Conservation (phyloP, 2,888 invertebrate species). For the Drosophila falleni region DNA sequence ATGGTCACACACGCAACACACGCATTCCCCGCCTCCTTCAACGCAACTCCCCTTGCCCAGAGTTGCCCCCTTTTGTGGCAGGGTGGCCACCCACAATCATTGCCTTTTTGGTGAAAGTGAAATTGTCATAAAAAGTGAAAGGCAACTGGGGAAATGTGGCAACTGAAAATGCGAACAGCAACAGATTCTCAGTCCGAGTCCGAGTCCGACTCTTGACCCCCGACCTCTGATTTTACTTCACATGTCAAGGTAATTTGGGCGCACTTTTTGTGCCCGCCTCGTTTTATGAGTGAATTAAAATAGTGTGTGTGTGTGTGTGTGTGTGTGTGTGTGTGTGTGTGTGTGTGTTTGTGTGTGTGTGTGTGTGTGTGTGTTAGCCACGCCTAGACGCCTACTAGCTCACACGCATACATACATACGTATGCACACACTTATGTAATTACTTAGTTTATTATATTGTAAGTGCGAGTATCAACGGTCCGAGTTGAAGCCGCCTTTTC, state of each 20-base stretch:
- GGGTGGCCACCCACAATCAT: conserved; percentile 42
- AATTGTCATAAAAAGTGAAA: conserved; percentile 81
- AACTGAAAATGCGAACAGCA: conserved; percentile 11
- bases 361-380: conserved; percentile 32
- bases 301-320: conserved; percentile 47
- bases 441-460: conserved; percentile 81
- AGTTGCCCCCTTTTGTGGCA: not conserved
- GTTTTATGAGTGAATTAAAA: conserved; percentile 77
- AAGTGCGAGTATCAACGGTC: conserved; percentile 69
- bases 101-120: conserved; percentile 67
- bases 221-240: conserved; percentile 24
- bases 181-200: conserved; percentile 10
- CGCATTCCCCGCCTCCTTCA: conserved; percentile 30
- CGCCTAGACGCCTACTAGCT: conserved; percentile 48
- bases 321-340: conserved; percentile 34
- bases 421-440: conserved; percentile 62
- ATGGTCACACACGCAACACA: conserved; percentile 72
- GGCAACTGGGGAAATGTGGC: conserved; percentile 72
- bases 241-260: conserved; percentile 80
- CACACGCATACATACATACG: conserved; percentile 26
- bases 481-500: conserved; percentile 25
- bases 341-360: conserved; percentile 45
- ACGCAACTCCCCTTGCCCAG: not conserved
- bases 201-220: not conserved
- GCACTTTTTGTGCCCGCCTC: conserved; percentile 77